Conservation (phyloP, 2,888 invertebrate species). For the Fabriciana adippe region DNA sequence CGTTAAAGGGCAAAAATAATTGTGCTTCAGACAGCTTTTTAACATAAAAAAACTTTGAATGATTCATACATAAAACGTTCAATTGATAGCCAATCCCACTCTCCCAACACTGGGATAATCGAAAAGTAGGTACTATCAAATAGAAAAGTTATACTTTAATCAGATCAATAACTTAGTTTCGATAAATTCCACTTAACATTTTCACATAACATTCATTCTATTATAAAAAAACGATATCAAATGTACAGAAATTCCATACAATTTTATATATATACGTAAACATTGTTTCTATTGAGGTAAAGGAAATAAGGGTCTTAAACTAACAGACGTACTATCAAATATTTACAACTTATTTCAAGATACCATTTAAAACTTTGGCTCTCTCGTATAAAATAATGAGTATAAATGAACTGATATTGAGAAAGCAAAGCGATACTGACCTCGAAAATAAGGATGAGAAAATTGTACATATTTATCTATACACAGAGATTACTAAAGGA, state of each 20-base stretch:
- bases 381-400: slow-evolving; percentile 68
- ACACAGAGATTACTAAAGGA: slow-evolving; percentile 59
- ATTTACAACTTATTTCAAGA: slow-evolving; percentile 64
- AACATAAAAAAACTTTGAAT: slow-evolving; percentile 9
- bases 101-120: neutral
- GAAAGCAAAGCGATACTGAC: slow-evolving; percentile 63
- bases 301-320: slow-evolving; percentile 66
- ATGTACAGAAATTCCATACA: slow-evolving; percentile 1
- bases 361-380: slow-evolving; percentile 72
- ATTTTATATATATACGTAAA: slow-evolving; percentile 37
- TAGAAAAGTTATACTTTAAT: slow-evolving; percentile 22
- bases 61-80: slow-evolving; percentile 1
- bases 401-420: slow-evolving; percentile 59
- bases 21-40: slow-evolving; percentile 55
- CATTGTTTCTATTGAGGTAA: slow-evolving; percentile 60
- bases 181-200: slow-evolving; percentile 33
- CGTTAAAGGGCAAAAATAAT: slow-evolving; percentile 46
- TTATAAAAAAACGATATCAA: slow-evolving; percentile 5
- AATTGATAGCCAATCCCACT: neutral
- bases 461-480: slow-evolving; percentile 68
- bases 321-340: slow-evolving; percentile 58
- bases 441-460: slow-evolving; percentile 43
- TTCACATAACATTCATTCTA: slow-evolving; percentile 43
- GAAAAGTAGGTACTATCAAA: neutral
- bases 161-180: slow-evolving; percentile 7